Evolutionary conservation across 1,140 invertebrate genomes (phyloP).

Genomic region (Dendroctonus valens): DNA sequence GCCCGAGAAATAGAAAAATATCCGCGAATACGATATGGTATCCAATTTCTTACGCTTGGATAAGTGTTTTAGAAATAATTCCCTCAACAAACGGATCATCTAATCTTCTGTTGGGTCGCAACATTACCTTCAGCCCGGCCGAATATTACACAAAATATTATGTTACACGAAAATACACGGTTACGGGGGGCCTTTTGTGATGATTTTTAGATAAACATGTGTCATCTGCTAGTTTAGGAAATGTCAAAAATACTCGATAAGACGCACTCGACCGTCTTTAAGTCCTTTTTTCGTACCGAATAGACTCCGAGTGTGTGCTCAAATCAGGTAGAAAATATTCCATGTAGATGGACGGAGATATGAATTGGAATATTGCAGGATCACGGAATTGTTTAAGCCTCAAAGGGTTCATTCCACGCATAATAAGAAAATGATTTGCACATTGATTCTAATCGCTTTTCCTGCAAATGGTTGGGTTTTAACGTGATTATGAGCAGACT

Average conservation of each 20-base stretch:
- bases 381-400: no score
- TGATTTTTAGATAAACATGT: constrained; percentile 35
- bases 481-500: no score
- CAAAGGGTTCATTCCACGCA: no score
- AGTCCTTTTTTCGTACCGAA: constrained; percentile 27
- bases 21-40: constrained; percentile 14
- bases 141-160: constrained; percentile 37
- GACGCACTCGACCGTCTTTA: constrained; percentile 33
- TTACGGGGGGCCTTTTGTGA: constrained; percentile 32
- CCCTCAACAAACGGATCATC: constrained; percentile 32
- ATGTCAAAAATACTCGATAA: constrained; percentile 37
- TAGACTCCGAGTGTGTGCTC: constrained; percentile 12
- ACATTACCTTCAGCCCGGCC: constrained; percentile 19
- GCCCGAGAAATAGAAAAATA: constrained; percentile 25
- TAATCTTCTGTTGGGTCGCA: constrained; percentile 28
- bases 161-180: constrained; percentile 33
- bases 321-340: constrained; percentile 29
- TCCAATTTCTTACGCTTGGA: constrained; percentile 31
- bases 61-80: constrained; percentile 34
- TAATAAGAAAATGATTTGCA: no score
- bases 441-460: no score
- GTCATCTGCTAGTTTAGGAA: constrained; percentile 32
- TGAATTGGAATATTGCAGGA: no score
- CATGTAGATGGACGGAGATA: no score
- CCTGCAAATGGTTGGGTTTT: no score